These are phyloP conservation scores for Ptychobarbus kaznakovi DNA, from an alignment of 2,797 vertebrate species.

Conservation along the genomic window DNA sequence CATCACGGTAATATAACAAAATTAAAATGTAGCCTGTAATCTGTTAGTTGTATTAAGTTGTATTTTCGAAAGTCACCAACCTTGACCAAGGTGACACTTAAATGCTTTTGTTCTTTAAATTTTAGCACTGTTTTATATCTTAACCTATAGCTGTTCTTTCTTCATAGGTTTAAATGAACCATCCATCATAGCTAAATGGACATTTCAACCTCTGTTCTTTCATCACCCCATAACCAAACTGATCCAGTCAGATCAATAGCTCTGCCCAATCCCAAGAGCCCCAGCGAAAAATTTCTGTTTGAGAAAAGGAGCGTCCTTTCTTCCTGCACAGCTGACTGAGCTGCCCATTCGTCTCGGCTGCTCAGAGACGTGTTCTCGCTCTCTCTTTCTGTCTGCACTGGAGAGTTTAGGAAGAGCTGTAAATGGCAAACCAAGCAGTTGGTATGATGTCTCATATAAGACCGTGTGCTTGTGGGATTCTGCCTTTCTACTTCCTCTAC, in stretches of 20 bases:
- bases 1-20: neutral
- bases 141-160: constrained; percentile 17
- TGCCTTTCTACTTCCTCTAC: neutral
- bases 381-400: constrained; percentile 3
- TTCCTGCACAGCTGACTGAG: constrained; percentile 25
- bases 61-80: neutral
- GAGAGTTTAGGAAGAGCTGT: neutral
- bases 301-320: constrained; percentile 14
- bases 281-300: constrained; percentile 1
- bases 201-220: constrained; percentile 30
- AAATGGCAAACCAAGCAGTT: neutral
- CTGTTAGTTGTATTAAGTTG: neutral
- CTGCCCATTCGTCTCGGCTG: constrained; percentile 11
- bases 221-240: constrained; percentile 36
- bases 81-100: constrained; percentile 29
- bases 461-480: neutral
- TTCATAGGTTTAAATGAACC: constrained; percentile 12
- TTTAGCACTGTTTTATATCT: constrained; percentile 8
- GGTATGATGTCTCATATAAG: constrained; percentile 4
- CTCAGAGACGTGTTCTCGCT: neutral
- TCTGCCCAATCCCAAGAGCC: constrained; percentile 20
- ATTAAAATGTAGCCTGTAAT: neutral
- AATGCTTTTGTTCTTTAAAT: constrained; percentile 11
- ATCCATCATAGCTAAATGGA: constrained; percentile 42
- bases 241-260: constrained; percentile 31